phyloP scores from a whole-genome alignment of 35 echinoderm and acorn worm genomes.

The Heliocidaris tuberculata region DNA sequence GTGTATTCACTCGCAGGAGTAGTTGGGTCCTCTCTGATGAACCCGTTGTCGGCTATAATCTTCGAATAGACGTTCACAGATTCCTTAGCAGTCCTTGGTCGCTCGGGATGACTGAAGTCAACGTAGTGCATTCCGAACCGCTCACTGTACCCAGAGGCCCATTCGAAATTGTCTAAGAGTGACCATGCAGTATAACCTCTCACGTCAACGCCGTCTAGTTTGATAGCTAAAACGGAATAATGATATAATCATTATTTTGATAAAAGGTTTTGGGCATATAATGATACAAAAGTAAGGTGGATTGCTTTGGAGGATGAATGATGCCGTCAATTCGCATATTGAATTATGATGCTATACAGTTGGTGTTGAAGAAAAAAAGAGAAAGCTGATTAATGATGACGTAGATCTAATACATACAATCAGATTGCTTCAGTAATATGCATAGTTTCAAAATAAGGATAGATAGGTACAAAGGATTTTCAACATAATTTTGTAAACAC shows the following conservation, averaged over 20 bases:
- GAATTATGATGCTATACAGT: background rate
- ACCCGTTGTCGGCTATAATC: slow-evolving; percentile 68
- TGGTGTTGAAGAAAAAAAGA: background rate
- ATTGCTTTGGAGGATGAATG: background rate
- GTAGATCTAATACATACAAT: background rate
- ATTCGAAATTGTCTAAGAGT: slow-evolving; percentile 83
- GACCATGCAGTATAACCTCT: slow-evolving; percentile 78
- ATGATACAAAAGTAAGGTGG: background rate
- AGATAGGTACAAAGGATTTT: too few relatives aligned
- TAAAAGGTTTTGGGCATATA: background rate
- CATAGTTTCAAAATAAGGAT: too few relatives aligned
- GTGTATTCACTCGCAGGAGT: background rate
- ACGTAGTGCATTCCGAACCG: slow-evolving; percentile 80
- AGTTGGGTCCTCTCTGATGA: slow-evolving; percentile 25
- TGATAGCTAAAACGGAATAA: slow-evolving; percentile 52
- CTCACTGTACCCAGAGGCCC: slow-evolving; percentile 69
- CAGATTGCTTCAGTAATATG: background rate
- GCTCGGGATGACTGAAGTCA: slow-evolving; percentile 65
- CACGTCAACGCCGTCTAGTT: slow-evolving; percentile 61
- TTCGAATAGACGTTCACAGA: slow-evolving; percentile 63
- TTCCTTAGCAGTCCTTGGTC: slow-evolving; percentile 55
- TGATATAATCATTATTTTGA: too few relatives aligned
- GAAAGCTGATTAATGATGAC: too few relatives aligned
- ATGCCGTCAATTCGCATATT: background rate
- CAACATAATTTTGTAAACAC: too few relatives aligned